Evolutionary conservation across 2,113 vertebrate species (phyloP), one percentile per base, ranked within the genome.

Genomic region (Alaudala cheleensis): DNA sequence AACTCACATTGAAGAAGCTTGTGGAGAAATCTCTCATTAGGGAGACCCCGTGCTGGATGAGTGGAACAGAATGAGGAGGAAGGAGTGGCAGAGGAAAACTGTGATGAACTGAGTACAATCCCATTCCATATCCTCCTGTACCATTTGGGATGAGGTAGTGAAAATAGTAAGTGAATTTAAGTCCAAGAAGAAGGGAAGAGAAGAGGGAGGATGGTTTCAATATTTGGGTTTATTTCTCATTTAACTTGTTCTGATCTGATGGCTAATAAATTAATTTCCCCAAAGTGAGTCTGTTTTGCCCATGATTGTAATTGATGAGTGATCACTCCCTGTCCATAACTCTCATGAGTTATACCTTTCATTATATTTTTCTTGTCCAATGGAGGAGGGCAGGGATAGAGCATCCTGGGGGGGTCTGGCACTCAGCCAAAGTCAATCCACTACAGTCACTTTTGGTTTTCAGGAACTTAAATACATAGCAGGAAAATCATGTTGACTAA

Each of bases 41-140:
- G 23, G 10, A 39, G 3, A 37, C 2, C 4, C 4, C 20, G 53
- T 2, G 5, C 25, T 53, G 37, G 19, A 39, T 24, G 22, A n/a
- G 14, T 15, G 15, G 3, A 37, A 64, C 25, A 57, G 29, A 37
- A 17, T 2, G 3, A 73, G n/a, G 12, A 66, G 3, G 5, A 79
- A 49, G 5, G 14, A 69, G 12, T 3, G 0, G 3, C 7, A 80
- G 23, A 69, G 33, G 37, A 37, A 66, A 57, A 34, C 31, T 2
- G 5, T 33, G 22, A 58, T 37, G 9, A 37, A 42, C 22, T 21
- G 20, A 50, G 8, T 1, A 5, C 26, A 53, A 2, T 4, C 5
- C 11, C 26, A 26, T 49, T 65, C 31, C 6, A 5, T 2, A 12
- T 47, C 2, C 0, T 7, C 7, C 5, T 34, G 19, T 0, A 0